Percentiles rank a stretch among this genome's conserved stretches.
phyloP scores from a whole-genome alignment of 2,888 invertebrate genomes.

The Amblyteles armatorius region DNA sequence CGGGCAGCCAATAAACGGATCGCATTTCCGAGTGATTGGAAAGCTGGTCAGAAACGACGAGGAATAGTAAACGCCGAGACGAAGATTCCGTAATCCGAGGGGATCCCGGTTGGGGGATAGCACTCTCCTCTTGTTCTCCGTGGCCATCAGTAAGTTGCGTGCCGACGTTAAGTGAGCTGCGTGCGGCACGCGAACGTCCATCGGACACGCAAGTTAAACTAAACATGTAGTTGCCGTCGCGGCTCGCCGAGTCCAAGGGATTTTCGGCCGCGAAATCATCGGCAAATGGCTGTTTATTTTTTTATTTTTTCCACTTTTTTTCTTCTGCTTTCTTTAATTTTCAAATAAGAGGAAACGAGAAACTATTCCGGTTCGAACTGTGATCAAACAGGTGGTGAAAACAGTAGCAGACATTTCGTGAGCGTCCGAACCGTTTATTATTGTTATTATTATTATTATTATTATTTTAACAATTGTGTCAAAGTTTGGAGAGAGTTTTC shows the following conservation, averaged over 20 bases:
- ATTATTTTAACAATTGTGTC: neutral
- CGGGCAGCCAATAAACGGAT: slow-evolving; percentile 34
- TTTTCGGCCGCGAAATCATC: slow-evolving; percentile 68
- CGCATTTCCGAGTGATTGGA: slow-evolving; percentile 39
- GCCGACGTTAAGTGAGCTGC: slow-evolving; percentile 60
- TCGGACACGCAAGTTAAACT: slow-evolving; percentile 48
- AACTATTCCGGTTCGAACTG: neutral
- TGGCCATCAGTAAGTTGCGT: slow-evolving; percentile 54
- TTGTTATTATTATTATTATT: neutral
- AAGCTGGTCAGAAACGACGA: slow-evolving; percentile 28
- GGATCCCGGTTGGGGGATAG: neutral
- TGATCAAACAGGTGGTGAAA: slow-evolving; percentile 8
- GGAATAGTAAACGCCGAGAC: slow-evolving; percentile 14
- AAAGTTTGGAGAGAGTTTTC: slow-evolving; percentile 14
- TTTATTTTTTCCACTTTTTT: neutral
- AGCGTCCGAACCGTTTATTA: neutral
- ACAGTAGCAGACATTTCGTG: neutral
- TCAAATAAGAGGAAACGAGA: neutral
- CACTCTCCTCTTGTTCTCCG: neutral
- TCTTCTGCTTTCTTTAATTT: slow-evolving; percentile 1
- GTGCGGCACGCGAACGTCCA: slow-evolving; percentile 51
- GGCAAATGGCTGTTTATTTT: slow-evolving; percentile 2
- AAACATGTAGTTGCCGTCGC: slow-evolving; percentile 68
- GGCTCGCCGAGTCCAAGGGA: slow-evolving; percentile 66
- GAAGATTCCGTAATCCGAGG: slow-evolving; percentile 30